These are phyloP conservation scores for Seira ritae DNA, from an alignment of 2,888 invertebrate genomes.

Conservation along the genomic window DNA sequence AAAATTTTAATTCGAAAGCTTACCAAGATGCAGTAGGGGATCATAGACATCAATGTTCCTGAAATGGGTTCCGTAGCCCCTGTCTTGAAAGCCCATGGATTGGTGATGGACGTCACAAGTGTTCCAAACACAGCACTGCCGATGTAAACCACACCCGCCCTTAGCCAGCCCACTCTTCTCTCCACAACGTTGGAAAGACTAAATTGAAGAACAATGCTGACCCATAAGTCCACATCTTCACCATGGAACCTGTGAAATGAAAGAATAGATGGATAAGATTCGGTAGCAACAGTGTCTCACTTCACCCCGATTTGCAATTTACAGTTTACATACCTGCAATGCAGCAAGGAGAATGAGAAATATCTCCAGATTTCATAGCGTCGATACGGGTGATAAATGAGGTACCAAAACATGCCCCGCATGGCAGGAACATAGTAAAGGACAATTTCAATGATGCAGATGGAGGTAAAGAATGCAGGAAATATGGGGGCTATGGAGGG, in stretches of 20 bases:
- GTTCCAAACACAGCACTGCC: background rate
- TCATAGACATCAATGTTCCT: background rate
- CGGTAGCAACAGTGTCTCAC: background rate
- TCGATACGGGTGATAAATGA: background rate
- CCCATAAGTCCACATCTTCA: background rate
- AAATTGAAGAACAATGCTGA: background rate
- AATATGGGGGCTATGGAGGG: too few relatives aligned
- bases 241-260: background rate
- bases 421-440: too few relatives aligned
- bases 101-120: background rate
- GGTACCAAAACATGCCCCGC: too few relatives aligned
- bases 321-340: background rate
- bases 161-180: background rate
- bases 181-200: background rate
- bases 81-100: background rate
- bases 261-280: background rate
- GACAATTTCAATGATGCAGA: too few relatives aligned
- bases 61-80: background rate
- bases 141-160: background rate
- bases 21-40: background rate
- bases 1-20: background rate
- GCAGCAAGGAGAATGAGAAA: background rate
- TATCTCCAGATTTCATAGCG: background rate
- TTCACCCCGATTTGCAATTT: too few relatives aligned
- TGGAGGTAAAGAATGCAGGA: too few relatives aligned